Base-by-base conservation (phyloP, 1,140 invertebrate genomes). In the Stegodyphus dumicola region DNA sequence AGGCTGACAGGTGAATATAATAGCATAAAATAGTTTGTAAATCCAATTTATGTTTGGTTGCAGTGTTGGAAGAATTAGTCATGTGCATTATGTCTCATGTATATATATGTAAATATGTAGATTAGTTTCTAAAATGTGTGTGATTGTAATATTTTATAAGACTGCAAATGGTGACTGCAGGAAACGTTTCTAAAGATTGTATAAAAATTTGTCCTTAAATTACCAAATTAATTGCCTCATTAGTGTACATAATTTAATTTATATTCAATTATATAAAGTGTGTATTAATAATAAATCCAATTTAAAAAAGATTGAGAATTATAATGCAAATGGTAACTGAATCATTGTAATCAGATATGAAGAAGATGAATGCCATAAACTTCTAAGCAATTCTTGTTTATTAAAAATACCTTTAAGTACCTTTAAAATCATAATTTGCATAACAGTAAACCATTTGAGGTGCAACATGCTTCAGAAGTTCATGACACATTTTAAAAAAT, bases 21-120 rank as follows among this genome's bases (percentile, higher is more conserved):
- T 10, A 60, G 9, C 56, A 15, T 60, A 60, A 60, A 15, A 60
- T 60, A 10, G 56, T 60, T 9, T 60, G 9, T 60, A 5, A 15
- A 15, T 15, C 56, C 0, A 10, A 9, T 10, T 2, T 60, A 60
- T 10, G 56, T 60, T 60, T 10, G 9, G 15, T 60, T 10, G 15
- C 9, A 10, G 56, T 60, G 15, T 10, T 60, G 15, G 15, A 10
- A 60, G 56, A 60, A 60, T n/a, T 65, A 81, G 81, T 85, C 73
- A 85, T 85, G 81, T 84, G 74, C 33, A 53, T 76, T 85, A 60
- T 56, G 7, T 85, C 15, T 70, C 17, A 5, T 85, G 64, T 85
- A 85, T 49, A 85, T 75, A 85, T 60, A 51, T 85, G 81, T 85
- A 85, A 33, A 84, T 84, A 84, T 75, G 81, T 76, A 84, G 81